Evolutionary conservation across 2,888 invertebrate genomes (phyloP), one percentile per base, ranked within the genome.

Genomic region (Drosophila ustulata): DNA sequence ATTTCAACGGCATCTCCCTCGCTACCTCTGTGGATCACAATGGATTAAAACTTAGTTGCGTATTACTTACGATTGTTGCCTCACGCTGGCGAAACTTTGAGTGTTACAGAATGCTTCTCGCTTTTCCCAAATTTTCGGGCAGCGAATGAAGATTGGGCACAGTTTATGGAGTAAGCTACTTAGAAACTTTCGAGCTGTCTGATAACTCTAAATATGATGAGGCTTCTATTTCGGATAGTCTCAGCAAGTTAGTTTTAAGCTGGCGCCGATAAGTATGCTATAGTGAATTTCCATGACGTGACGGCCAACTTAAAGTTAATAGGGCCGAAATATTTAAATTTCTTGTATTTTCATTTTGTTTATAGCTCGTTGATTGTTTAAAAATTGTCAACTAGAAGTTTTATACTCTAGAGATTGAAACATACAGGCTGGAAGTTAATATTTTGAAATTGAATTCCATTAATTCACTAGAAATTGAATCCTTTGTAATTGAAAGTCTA

Each of bases 31-130:
- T 84, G 77, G 66, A 88, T 80, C 65, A 64, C 71, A 79, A 77
- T 80, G 78, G 68, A 77, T 88, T 88, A 71, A 71, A 75, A 71
- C 62, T 65, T 67, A 47, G 62, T 65, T 81, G 68, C 45, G 61
- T 59, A 75, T 78, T 78, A 81, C 75, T 81, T 74, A 71, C 26
- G 66, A 75, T 51, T 63, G 55, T 49, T 25, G 46, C 43, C 26
- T 43, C 43, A 45, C 52, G 23, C 52, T 56, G 69, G 39, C 66
- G 5, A 63, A 69, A 59, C 65, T 69, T 52, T 55, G 53, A 61
- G 53, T 71, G 55, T 39, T 65, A 47, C 55, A 51, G 53, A 67
- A 43, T 67, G 49, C 51, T 41, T 30, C 55, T 50, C 23, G 41
- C 26, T 52, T 55, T 39, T 49, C 39, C 13, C 28, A 6, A 47